Evolutionary conservation across 2,797 vertebrate species (phyloP).

Genomic region (Gambusia yucatana): DNA sequence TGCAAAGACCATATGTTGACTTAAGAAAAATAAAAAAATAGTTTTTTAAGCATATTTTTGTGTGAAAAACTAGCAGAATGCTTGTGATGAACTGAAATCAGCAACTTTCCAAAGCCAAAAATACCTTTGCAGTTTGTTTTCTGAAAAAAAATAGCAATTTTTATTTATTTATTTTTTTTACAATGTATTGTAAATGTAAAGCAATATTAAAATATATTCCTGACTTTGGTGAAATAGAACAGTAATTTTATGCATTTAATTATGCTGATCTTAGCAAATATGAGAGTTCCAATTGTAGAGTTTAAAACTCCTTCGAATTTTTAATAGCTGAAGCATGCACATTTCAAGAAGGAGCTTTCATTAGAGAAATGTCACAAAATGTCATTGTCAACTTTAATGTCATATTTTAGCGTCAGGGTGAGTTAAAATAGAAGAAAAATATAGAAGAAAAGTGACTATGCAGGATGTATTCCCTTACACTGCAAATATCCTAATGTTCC

Average conservation of each 20-base stretch:
- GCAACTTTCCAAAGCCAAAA: no score
- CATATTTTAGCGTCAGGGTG: not conserved
- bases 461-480: not conserved
- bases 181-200: not conserved
- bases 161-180: no score
- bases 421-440: not conserved
- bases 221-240: not conserved
- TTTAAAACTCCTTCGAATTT: not conserved
- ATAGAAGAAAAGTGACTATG: not conserved
- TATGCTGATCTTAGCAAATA: not conserved
- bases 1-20: no score
- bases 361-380: not conserved
- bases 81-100: no score
- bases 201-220: not conserved
- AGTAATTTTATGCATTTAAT: not conserved
- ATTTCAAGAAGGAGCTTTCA: not conserved
- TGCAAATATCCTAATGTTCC: not conserved
- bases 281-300: not conserved
- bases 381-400: not conserved
- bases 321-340: not conserved
- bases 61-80: no score
- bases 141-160: no score
- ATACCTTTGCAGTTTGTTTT: no score
- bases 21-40: no score
- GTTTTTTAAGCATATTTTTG: no score